Conservation (phyloP, 37 sponge, comb jelly and placozoan species). For the Chondrosia reniformis region DNA sequence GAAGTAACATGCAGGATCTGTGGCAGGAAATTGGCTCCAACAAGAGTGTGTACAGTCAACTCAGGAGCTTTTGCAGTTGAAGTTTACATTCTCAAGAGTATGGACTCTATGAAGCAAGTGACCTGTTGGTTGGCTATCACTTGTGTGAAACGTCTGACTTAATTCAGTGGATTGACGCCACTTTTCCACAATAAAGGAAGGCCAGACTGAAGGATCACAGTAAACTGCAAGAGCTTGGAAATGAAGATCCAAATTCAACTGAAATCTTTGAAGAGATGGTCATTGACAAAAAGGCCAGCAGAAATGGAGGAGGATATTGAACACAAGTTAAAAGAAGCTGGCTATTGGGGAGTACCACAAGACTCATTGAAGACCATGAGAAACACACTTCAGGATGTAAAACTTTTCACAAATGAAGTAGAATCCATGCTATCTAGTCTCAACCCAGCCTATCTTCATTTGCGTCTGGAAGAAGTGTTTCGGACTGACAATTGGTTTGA, state of each 20-base stretch:
- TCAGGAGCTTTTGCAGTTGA: slow-evolving; percentile 37
- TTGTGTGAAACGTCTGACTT: slow-evolving; percentile 36
- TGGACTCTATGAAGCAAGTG: too few relatives aligned
- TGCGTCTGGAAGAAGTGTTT: too few relatives aligned
- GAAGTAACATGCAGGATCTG: slow-evolving; percentile 46
- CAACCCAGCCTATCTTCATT: too few relatives aligned
- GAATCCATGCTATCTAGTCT: too few relatives aligned
- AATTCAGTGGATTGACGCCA: slow-evolving; percentile 47
- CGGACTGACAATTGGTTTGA: too few relatives aligned
- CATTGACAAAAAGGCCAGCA: slow-evolving; percentile 33
- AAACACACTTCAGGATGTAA: too few relatives aligned
- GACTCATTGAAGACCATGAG: too few relatives aligned
- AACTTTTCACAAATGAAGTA: too few relatives aligned
- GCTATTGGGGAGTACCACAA: too few relatives aligned
- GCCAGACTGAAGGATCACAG: too few relatives aligned
- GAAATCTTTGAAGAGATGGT: slow-evolving; percentile 34
- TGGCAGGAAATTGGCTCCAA: slow-evolving; percentile 35
- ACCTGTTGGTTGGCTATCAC: slow-evolving; percentile 46
- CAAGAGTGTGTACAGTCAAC: slow-evolving; percentile 15
- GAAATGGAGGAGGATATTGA: slow-evolving; percentile 36
- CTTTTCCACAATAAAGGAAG: too few relatives aligned
- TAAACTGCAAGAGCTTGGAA: slow-evolving; percentile 28
- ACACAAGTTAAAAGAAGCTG: too few relatives aligned
- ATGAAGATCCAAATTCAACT: slow-evolving; percentile 15
- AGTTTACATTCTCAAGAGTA: slow-evolving; percentile 12